These are phyloP conservation scores for Delichon dasypus DNA, from an alignment of 2,797 vertebrate genomes.

Conservation along the genomic window DNA sequence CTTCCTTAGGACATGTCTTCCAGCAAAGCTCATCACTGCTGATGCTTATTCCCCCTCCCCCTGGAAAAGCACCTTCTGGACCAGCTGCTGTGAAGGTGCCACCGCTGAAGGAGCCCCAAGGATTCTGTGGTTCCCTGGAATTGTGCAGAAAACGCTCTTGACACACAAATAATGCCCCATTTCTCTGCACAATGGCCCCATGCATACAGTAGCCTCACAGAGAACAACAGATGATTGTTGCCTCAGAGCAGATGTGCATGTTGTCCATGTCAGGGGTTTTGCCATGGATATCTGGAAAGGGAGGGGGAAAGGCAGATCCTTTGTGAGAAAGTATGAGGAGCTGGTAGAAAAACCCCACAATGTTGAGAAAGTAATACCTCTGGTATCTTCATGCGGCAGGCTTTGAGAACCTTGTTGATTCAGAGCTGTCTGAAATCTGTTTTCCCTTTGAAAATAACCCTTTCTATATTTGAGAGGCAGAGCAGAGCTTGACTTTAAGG, in stretches of 20 bases:
- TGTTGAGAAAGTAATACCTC: not conserved
- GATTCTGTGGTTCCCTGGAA: not conserved
- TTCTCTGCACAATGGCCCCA: not conserved
- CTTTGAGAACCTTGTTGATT: not conserved
- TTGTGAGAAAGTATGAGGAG: not conserved
- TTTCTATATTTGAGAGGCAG: not conserved
- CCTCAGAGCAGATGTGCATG: not conserved
- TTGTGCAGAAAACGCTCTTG: fast-evolving
- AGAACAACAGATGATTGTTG: slow-evolving; percentile 16
- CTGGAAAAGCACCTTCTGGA: not conserved
- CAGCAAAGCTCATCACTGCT: not conserved
- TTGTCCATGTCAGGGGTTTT: not conserved
- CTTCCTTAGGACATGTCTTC: not conserved
- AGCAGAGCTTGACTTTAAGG: not conserved
- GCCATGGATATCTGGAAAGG: not conserved
- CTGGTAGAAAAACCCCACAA: not conserved
- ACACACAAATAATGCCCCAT: not conserved
- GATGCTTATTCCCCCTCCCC: not conserved
- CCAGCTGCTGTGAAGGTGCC: not conserved
- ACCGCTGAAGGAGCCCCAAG: not conserved
- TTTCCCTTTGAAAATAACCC: not conserved
- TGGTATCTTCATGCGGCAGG: not conserved
- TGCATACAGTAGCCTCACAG: not conserved
- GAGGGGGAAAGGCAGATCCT: not conserved
- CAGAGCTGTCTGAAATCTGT: not conserved